These are phyloP conservation scores for Arctocebus calabarensis DNA, from an alignment of 2,797 vertebrate genomes.

Conservation along the genomic window DNA sequence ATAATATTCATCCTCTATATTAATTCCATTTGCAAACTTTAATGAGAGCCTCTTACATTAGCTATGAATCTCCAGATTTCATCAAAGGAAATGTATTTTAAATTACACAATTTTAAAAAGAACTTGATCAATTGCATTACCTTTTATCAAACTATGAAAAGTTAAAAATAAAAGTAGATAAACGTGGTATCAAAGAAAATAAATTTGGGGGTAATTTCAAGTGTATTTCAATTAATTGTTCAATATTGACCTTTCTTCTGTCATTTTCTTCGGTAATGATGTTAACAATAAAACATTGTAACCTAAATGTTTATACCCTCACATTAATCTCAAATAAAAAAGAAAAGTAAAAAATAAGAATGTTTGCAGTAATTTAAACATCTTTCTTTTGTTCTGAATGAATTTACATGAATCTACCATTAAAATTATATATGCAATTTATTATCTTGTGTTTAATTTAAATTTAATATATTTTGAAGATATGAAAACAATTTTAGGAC, in stretches of 20 bases:
- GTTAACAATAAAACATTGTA: no score
- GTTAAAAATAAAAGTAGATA: background rate
- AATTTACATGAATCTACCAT: background rate
- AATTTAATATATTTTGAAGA: background rate
- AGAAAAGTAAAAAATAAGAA: background rate
- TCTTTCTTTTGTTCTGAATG: background rate
- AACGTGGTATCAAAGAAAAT: conserved; percentile 7
- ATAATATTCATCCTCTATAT: background rate
- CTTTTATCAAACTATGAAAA: background rate
- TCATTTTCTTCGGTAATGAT: background rate
- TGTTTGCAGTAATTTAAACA: background rate
- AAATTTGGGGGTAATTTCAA: background rate
- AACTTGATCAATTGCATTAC: background rate
- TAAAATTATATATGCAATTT: background rate
- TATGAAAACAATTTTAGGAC: background rate
- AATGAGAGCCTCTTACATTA: background rate
- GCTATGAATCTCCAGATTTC: conserved; percentile 24
- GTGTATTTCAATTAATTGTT: background rate
- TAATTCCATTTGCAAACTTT: conserved; percentile 31
- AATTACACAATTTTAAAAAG: background rate
- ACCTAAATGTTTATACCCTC: no score
- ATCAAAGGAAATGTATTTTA: conserved; percentile 10
- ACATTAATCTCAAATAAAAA: no score
- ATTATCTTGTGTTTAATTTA: background rate
- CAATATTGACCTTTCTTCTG: background rate